Percentiles rank a stretch among this genome's conserved stretches.
phyloP scores from a whole-genome alignment of 2,888 invertebrate species.

The Tortrix viridana region DNA sequence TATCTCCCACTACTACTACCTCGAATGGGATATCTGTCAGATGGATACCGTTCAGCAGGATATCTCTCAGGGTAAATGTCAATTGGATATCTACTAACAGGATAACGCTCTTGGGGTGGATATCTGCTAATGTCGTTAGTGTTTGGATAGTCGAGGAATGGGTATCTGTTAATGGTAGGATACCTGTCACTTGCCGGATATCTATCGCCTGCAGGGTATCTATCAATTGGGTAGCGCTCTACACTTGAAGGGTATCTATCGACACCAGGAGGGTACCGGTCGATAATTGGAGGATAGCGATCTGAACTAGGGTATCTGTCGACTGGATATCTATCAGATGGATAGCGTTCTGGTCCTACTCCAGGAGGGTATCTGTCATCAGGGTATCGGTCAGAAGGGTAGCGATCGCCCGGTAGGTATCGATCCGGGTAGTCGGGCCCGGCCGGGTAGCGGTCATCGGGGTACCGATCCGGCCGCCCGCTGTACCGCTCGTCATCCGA shows the following conservation, averaged over 20 bases:
- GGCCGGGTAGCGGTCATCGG: slow-evolving; percentile 82
- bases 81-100: slow-evolving; percentile 70
- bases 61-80: slow-evolving; percentile 70
- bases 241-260: slow-evolving; percentile 75
- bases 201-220: slow-evolving; percentile 66
- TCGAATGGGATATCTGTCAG: slow-evolving; percentile 56
- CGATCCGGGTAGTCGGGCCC: slow-evolving; percentile 79
- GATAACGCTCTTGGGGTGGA: slow-evolving; percentile 68
- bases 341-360: slow-evolving; percentile 64
- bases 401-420: slow-evolving; percentile 72
- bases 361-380: slow-evolving; percentile 71
- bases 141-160: slow-evolving; percentile 48
- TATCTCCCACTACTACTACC: slow-evolving; percentile 52
- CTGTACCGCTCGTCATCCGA: slow-evolving; percentile 78
- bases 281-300: slow-evolving; percentile 69
- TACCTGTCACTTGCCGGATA: slow-evolving; percentile 66
- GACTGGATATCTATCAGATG: slow-evolving; percentile 76
- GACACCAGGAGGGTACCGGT: slow-evolving; percentile 65
- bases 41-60: slow-evolving; percentile 56
- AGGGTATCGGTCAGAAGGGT: slow-evolving; percentile 64
- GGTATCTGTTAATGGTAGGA: slow-evolving; percentile 52
- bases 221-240: slow-evolving; percentile 58
- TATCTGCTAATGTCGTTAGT: slow-evolving; percentile 56
- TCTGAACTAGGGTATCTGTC: slow-evolving; percentile 76
- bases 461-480: slow-evolving; percentile 76